These are phyloP conservation scores for Microtus oregoni DNA, from an alignment of 2,113 vertebrate genomes.

Conservation along the genomic window DNA sequence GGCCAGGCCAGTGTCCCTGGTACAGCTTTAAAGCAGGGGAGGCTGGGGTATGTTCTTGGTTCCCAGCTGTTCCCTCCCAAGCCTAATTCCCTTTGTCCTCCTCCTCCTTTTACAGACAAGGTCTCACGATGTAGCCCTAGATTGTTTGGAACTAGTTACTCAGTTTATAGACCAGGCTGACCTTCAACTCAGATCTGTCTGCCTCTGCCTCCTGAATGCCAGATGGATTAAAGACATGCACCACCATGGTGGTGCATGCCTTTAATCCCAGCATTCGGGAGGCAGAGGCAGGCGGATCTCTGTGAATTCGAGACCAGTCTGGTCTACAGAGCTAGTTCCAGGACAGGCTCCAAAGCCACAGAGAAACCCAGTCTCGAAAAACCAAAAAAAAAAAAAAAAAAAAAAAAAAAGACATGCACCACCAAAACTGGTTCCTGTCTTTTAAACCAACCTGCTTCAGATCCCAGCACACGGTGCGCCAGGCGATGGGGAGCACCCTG, in stretches of 20 bases:
- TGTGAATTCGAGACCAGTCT: no score
- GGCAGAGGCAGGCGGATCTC: no score
- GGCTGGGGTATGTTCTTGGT: background rate
- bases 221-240: background rate
- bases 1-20: background rate
- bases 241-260: background rate
- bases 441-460: background rate
- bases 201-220: background rate
- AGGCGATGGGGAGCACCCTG: background rate
- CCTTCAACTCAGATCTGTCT: background rate
- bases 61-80: no score
- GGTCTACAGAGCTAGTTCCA: no score
- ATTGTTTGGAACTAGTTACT: background rate
- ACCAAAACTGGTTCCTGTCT: background rate
- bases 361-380: no score
- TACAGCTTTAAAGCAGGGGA: background rate
- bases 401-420: background rate
- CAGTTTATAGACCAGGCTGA: background rate
- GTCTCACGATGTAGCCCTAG: background rate
- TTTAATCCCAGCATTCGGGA: no score
- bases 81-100: background rate
- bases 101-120: background rate
- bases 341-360: no score
- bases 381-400: no score
- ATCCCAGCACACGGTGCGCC: background rate